A percentile compares a stretch with the other conserved stretches of the same genome.
Evolutionary conservation across 2,113 vertebrate species (phyloP).

Genomic region (Athene cunicularia): DNA sequence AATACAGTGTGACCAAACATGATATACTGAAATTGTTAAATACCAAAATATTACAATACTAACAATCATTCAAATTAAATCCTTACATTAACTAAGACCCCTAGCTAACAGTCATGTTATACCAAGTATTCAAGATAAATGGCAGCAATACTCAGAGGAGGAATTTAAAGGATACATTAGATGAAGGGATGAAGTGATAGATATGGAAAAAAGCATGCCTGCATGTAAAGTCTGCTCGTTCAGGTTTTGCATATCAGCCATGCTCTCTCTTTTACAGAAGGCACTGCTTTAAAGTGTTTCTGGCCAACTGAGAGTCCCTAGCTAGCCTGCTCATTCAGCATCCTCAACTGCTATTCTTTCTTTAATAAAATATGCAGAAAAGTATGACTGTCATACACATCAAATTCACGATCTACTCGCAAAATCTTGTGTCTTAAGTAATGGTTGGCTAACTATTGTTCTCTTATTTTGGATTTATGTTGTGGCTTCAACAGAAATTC

Average conservation of each 20-base stretch:
- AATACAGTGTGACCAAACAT: rapidly evolving
- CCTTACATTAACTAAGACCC: neutral
- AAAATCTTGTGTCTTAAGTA: neutral
- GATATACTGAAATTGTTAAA: neutral
- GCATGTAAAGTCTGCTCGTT: neutral
- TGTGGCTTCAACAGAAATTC: neutral
- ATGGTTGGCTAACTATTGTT: neutral
- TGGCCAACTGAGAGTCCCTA: neutral
- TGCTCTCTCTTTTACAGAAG: neutral
- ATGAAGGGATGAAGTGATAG: neutral
- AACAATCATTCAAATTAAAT: neutral
- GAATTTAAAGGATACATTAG: neutral
- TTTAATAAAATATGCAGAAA: neutral
- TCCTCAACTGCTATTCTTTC: neutral
- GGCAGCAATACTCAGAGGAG: neutral
- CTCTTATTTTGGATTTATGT: neutral
- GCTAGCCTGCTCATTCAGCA: neutral
- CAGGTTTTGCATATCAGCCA: neutral
- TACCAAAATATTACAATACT: neutral
- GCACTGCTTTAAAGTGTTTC: neutral
- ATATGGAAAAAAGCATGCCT: neutral
- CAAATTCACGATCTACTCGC: neutral
- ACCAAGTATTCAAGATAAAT: neutral
- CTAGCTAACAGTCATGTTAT: neutral
- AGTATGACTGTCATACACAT: neutral